Conservation (phyloP, 37 sponge, comb jelly and placozoan genomes). For the Cliona cf. orientalis region DNA sequence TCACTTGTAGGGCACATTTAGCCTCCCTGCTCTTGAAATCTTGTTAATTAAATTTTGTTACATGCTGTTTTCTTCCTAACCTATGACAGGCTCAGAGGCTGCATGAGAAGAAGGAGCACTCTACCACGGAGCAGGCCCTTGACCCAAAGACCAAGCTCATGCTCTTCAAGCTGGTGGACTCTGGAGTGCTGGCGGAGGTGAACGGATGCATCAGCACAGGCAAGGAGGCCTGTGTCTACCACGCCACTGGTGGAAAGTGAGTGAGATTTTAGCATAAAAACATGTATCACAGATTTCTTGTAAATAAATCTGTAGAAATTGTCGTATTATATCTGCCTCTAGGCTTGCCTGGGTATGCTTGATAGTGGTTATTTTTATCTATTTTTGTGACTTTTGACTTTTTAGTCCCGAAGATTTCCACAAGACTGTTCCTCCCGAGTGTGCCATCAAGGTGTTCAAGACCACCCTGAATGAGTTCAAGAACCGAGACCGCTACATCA, state of each 20-base stretch:
- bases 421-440: conserved; percentile 78
- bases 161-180: conserved; percentile 92
- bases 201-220: conserved; percentile 94
- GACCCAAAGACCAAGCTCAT: conserved; percentile 89
- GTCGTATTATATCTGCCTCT: neutral
- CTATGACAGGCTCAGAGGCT: conserved; percentile 38
- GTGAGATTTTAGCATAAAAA: neutral
- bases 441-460: conserved; percentile 96
- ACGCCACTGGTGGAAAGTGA: conserved; percentile 87
- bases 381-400: neutral
- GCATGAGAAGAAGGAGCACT: conserved; percentile 92
- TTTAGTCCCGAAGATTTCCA: conserved; percentile 53
- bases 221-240: conserved; percentile 94
- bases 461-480: conserved; percentile 98
- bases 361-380: neutral
- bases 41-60: too few species aligned
- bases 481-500: conserved; percentile 90
- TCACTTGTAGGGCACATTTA: too few species aligned
- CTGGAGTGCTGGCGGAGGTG: conserved; percentile 76
- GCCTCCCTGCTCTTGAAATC: too few species aligned
- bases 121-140: conserved; percentile 87
- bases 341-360: neutral
- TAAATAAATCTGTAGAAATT: neutral
- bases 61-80: neutral
- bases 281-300: neutral